phyloP scores from a whole-genome alignment of 2,797 vertebrate genomes.

The Hippoglossus hippoglossus region DNA sequence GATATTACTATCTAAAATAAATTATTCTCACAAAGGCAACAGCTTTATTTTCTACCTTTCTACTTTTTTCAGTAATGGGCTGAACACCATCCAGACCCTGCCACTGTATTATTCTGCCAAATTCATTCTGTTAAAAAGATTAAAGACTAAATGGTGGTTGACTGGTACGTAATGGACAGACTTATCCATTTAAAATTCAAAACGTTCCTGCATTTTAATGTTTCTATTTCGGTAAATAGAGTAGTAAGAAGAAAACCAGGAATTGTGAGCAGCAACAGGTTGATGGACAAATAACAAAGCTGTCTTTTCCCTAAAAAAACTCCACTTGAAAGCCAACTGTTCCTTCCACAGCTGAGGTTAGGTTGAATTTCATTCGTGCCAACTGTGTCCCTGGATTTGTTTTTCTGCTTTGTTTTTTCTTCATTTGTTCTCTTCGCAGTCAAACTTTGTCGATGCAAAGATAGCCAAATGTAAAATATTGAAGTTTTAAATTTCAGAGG shows the following conservation, averaged over 20 bases:
- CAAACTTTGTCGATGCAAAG: conserved; percentile 20
- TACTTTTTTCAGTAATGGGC: conserved; percentile 14
- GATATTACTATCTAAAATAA: conserved; percentile 4
- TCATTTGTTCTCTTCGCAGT: conserved; percentile 1
- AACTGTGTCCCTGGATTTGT: conserved; percentile 4
- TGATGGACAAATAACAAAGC: conserved; percentile 33
- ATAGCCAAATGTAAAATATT: conserved; percentile 13
- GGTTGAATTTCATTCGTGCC: conserved; percentile 24
- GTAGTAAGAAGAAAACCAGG: conserved; percentile 26
- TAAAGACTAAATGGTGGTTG: conserved; percentile 34
- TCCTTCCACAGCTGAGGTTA: conserved; percentile 25
- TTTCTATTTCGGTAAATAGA: conserved; percentile 41
- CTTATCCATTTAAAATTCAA: conserved; percentile 18
- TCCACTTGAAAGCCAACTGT: conserved; percentile 11
- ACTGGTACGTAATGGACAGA: conserved; percentile 23
- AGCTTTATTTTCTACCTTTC: conserved; percentile 2
- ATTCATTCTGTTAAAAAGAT: conserved; percentile 28
- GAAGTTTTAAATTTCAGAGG: conserved; percentile 8
- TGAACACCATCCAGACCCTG: conserved; percentile 16
- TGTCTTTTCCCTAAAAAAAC: conserved; percentile 18
- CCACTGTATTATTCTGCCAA: conserved; percentile 35
- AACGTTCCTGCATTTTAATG: conserved; percentile 1
- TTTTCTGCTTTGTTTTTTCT: conserved; percentile 3
- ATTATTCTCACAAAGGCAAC: conserved; percentile 4
- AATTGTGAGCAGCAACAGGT: conserved; percentile 39